Evolutionary conservation across 2,888 invertebrate species (phyloP).

Genomic region (Lycocerus yunnanus): DNA sequence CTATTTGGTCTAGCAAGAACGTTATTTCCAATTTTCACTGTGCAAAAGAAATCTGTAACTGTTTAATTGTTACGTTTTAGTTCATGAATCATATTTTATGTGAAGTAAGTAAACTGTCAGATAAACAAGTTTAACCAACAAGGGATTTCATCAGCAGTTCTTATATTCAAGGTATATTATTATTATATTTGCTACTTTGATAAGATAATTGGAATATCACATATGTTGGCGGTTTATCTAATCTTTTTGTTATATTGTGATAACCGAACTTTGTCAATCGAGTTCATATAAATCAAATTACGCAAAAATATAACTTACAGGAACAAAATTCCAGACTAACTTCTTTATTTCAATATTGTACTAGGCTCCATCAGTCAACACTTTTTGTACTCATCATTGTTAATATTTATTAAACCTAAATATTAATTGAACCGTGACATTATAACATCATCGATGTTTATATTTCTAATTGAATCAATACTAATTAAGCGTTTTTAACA

Average conservation of each 20-base stretch:
- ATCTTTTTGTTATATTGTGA: not conserved
- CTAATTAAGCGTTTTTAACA: not conserved
- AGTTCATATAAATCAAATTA: not conserved
- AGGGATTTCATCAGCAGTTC: not conserved
- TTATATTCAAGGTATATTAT: not conserved
- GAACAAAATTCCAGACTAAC: not conserved
- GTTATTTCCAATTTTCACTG: not conserved
- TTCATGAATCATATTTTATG: not conserved
- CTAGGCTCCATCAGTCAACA: not conserved
- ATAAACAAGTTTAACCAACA: not conserved
- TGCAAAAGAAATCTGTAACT: not conserved
- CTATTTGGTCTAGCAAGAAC: not conserved
- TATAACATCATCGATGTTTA: not conserved
- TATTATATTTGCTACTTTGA: conserved; percentile 1
- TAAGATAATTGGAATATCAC: conserved; percentile 1
- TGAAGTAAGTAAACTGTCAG: not conserved
- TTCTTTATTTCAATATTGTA: not conserved
- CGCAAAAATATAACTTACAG: not conserved
- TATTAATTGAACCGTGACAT: not conserved
- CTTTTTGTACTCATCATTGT: not conserved
- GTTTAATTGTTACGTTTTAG: not conserved
- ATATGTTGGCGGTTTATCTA: conserved; percentile 2
- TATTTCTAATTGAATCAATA: not conserved
- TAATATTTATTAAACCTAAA: not conserved
- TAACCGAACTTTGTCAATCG: not conserved